Conservation (phyloP, 2,113 vertebrate genomes). For the Herpetotheres cachinnans region DNA sequence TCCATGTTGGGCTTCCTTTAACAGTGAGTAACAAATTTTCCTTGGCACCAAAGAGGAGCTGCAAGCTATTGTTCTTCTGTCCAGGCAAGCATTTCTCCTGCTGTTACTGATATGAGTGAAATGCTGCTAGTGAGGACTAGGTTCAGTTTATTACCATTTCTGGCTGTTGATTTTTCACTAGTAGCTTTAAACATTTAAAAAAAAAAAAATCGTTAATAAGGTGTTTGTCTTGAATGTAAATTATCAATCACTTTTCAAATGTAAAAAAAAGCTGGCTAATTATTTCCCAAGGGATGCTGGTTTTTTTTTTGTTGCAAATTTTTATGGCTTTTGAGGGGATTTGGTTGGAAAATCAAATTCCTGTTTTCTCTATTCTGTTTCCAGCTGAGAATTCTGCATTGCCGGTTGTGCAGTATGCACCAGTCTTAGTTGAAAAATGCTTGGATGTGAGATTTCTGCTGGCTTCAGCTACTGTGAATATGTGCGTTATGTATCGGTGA, state of each 20-base stretch:
- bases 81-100: background rate
- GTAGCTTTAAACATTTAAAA: background rate
- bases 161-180: background rate
- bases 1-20: conserved; percentile 11
- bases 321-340: background rate
- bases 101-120: background rate
- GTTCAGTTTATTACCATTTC: background rate
- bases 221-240: background rate
- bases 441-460: background rate
- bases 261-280: background rate
- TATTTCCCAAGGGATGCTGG: background rate
- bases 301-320: background rate
- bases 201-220: background rate
- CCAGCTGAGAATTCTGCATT: background rate
- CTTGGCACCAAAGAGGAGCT: conserved; percentile 28
- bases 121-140: background rate
- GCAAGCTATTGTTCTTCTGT: conserved; percentile 19
- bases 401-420: background rate
- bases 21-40: conserved; percentile 29
- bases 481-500: background rate
- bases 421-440: background rate
- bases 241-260: background rate
- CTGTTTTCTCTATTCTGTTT: background rate
- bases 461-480: background rate
- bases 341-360: background rate